These are phyloP conservation scores for Plagodis dolabraria DNA, from an alignment of 2,888 invertebrate genomes.

Conservation along the genomic window DNA sequence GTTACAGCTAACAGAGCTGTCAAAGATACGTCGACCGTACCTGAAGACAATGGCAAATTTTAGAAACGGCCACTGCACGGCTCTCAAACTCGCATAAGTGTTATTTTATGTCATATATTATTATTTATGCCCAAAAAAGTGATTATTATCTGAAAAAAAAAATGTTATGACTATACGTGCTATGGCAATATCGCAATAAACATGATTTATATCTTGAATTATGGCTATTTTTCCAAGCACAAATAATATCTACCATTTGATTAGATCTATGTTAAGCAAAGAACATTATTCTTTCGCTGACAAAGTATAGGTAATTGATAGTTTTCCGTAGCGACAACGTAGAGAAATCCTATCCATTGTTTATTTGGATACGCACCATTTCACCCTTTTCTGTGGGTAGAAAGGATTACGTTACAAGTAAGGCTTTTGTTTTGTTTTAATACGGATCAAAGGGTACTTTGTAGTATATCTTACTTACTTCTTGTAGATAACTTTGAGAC, in stretches of 20 bases:
- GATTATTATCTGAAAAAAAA: too few relatives aligned
- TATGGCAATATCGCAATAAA: slow-evolving; percentile 12
- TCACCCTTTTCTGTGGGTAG: slow-evolving; percentile 9
- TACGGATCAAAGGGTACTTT: neutral
- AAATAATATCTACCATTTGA: slow-evolving; percentile 9
- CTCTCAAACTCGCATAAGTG: too few relatives aligned
- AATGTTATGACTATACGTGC: too few relatives aligned
- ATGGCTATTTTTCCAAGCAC: slow-evolving; percentile 16
- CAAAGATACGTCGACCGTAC: too few relatives aligned
- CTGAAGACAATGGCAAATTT: too few relatives aligned
- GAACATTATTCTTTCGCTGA: slow-evolving; percentile 5
- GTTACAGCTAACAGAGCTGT: too few relatives aligned
- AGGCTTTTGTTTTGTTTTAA: slow-evolving; percentile 7
- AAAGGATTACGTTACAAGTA: slow-evolving; percentile 25
- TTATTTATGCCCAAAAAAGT: too few relatives aligned
- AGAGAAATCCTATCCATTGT: slow-evolving; percentile 13
- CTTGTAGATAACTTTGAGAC: neutral
- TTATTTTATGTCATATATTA: too few relatives aligned
- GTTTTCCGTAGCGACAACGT: slow-evolving; percentile 11
- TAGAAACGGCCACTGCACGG: too few relatives aligned
- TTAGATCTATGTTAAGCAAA: neutral
- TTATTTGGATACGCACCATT: slow-evolving; percentile 30
- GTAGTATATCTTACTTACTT: neutral
- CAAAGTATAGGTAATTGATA: slow-evolving; percentile 19
- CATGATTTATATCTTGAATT: slow-evolving; percentile 19